Evolutionary conservation across 2,888 invertebrate genomes (phyloP).

Genomic region (Phanerotoma sp.): DNA sequence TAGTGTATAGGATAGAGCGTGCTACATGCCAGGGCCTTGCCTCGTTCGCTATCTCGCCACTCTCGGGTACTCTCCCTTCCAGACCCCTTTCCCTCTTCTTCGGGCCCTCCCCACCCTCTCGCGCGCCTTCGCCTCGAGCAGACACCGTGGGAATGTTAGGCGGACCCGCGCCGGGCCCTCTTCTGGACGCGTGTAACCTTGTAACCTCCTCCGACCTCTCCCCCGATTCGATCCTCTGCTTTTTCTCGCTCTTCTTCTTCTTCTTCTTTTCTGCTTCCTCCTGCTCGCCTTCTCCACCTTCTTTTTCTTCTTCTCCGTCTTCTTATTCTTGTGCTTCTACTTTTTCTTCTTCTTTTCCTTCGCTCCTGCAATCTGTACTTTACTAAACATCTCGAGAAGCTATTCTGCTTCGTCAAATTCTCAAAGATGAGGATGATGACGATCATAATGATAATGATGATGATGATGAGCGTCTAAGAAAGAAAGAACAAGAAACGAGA

Average conservation of each 20-base stretch:
- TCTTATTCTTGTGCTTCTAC: conserved; percentile 19
- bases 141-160: conserved; percentile 57
- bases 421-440: conserved; percentile 10
- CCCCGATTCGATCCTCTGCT: conserved; percentile 25
- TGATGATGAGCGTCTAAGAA: conserved; percentile 9
- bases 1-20: conserved; percentile 1
- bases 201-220: conserved; percentile 50
- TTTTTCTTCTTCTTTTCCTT: conserved; percentile 19
- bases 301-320: conserved; percentile 32
- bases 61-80: conserved; percentile 39
- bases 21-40: conserved; percentile 11
- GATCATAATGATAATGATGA: conserved; percentile 11
- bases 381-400: conserved; percentile 8
- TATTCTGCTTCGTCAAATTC: conserved; percentile 10
- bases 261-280: too few relatives aligned
- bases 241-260: conserved; percentile 27
- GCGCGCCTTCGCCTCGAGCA: conserved; percentile 54
- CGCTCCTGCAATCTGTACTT: conserved; percentile 23
- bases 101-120: conserved; percentile 31
- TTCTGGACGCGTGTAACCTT: conserved; percentile 54
- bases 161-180: conserved; percentile 50
- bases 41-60: conserved; percentile 8
- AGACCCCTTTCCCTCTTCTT: conserved; percentile 32
- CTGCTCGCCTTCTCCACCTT: conserved; percentile 49
- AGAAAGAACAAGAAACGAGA: background rate